Percentiles rank a stretch among this genome's conserved stretches.
Evolutionary conservation across 2,113 vertebrate species (phyloP).

Genomic region (Percina caprodes): DNA sequence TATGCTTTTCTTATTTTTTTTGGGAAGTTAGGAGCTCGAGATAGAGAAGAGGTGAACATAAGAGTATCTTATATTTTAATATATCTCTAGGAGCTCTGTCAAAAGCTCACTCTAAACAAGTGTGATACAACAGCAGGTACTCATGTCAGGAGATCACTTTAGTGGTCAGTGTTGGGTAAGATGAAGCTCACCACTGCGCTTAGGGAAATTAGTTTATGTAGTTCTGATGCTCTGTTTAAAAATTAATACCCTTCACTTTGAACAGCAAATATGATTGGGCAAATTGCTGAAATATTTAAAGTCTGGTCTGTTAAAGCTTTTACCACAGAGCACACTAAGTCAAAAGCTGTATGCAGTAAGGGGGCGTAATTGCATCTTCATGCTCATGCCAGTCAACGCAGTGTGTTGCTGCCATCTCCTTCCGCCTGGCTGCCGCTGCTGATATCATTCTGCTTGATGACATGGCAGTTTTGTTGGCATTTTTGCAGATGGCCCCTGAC

Average conservation of each 20-base stretch:
- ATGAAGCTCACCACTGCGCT: slow-evolving; percentile 84
- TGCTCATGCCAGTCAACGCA: slow-evolving; percentile 88
- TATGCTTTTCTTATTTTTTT: not conserved
- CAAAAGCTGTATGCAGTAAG: slow-evolving; percentile 90
- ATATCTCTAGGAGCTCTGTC: not conserved
- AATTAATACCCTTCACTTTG: slow-evolving; percentile 92
- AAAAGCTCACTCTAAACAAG: slow-evolving; percentile 3
- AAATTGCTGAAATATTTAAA: slow-evolving; percentile 99
- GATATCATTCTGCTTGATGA: slow-evolving; percentile 79
- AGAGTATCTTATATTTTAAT: not conserved
- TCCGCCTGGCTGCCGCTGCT: slow-evolving; percentile 83
- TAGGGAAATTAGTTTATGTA: slow-evolving; percentile 86
- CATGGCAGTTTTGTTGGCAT: slow-evolving; percentile 74
- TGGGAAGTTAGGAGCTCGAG: not conserved
- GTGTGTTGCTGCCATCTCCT: slow-evolving; percentile 83
- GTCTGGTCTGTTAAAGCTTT: slow-evolving; percentile 97
- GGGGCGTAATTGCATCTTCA: slow-evolving; percentile 88
- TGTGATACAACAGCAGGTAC: not conserved
- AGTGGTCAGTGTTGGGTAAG: slow-evolving; percentile 82
- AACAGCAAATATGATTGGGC: slow-evolving; percentile 94
- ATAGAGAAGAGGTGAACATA: not conserved
- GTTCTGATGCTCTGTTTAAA: slow-evolving; percentile 91
- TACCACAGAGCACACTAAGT: slow-evolving; percentile 88
- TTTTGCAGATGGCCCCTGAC: slow-evolving; percentile 73
- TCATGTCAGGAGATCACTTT: slow-evolving; percentile 45